Conservation (phyloP, 2,113 vertebrate species). For the Cyphomyrus discorhynchus region DNA sequence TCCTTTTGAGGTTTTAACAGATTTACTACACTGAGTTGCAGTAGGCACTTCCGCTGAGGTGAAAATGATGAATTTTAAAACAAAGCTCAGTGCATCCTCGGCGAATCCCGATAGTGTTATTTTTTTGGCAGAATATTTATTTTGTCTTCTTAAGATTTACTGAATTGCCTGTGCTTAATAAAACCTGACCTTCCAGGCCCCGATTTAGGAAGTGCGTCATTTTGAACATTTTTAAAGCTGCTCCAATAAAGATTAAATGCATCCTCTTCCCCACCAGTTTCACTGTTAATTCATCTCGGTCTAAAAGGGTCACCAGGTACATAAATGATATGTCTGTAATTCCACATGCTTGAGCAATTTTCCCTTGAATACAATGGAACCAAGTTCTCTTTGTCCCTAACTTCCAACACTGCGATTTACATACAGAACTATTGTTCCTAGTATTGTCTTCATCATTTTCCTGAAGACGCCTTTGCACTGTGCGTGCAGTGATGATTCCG, state of each 20-base stretch:
- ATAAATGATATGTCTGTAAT: background rate
- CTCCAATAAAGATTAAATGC: background rate
- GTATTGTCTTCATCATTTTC: background rate
- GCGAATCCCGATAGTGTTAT: background rate
- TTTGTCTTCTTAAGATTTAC: conserved; percentile 8
- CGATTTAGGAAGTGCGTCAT: background rate
- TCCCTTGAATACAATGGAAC: background rate
- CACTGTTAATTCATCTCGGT: background rate
- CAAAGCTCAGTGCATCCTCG: background rate
- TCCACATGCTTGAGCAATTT: background rate
- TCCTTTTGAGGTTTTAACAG: background rate
- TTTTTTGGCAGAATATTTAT: background rate
- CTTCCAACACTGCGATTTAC: background rate
- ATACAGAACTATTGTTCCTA: background rate
- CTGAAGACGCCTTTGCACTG: background rate
- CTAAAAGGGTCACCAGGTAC: background rate
- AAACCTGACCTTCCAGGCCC: conserved; percentile 14
- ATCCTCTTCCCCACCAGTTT: no score
- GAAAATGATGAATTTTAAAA: conserved; percentile 7
- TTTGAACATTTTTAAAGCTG: background rate
- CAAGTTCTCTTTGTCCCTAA: background rate
- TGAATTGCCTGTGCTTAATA: conserved; percentile 8
- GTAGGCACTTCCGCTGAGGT: background rate
- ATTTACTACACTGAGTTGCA: background rate
- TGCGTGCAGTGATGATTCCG: background rate